Evolutionary conservation across 2,113 vertebrate species (phyloP).

Genomic region (Pontoporia blainvillei): DNA sequence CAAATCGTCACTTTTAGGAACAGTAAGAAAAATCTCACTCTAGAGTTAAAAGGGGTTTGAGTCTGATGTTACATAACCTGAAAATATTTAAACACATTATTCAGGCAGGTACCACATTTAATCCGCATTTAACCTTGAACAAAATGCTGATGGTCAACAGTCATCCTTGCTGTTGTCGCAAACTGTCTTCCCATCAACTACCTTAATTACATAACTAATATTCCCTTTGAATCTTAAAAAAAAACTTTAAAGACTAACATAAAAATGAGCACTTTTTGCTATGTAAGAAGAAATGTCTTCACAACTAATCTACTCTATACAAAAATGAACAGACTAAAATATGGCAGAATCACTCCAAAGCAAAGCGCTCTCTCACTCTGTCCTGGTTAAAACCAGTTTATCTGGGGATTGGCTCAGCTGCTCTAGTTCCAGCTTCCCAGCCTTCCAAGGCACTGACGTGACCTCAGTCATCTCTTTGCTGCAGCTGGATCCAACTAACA

Average conservation of each 20-base stretch:
- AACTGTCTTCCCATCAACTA: not conserved
- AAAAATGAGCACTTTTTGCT: not conserved
- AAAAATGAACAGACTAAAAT: slow-evolving; percentile 75
- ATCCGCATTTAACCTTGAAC: not conserved
- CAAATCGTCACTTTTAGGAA: not conserved
- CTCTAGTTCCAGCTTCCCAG: slow-evolving; percentile 80
- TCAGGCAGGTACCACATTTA: not conserved
- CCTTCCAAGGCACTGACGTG: slow-evolving; percentile 77
- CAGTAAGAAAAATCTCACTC: not conserved
- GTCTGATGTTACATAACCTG: not conserved
- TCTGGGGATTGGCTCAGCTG: slow-evolving; percentile 80
- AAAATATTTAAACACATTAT: slow-evolving; percentile 4
- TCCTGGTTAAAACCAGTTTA: slow-evolving; percentile 87
- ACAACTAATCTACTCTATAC: not conserved
- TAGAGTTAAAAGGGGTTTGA: not conserved
- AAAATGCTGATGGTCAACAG: not conserved
- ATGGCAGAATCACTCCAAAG: slow-evolving; percentile 74
- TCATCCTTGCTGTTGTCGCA: not conserved
- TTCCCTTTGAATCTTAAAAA: not conserved
- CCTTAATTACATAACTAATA: slow-evolving; percentile 10
- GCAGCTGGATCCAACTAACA: slow-evolving; percentile 81
- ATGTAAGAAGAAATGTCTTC: not conserved
- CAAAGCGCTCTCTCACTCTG: slow-evolving; percentile 76
- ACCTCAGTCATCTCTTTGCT: slow-evolving; percentile 78
- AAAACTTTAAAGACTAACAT: not conserved